A percentile compares a stretch with the other conserved stretches of the same genome.
These are phyloP conservation scores for Bambusicola thoracicus DNA, from an alignment of 2,113 vertebrate species.

Conservation along the genomic window DNA sequence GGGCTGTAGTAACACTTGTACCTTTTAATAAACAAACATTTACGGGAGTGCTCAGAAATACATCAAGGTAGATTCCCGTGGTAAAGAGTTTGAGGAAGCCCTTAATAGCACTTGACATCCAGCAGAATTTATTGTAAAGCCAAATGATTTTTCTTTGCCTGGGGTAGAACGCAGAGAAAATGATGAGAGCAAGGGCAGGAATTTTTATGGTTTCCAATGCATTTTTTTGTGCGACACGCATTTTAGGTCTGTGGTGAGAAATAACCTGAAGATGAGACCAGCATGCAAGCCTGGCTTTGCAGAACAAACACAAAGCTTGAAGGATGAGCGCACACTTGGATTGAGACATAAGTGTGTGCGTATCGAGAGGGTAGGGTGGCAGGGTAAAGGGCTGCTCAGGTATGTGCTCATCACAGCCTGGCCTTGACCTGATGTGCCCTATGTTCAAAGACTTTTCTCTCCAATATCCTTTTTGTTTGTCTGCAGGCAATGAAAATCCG, in stretches of 20 bases:
- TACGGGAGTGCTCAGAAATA: background rate
- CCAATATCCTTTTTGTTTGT: background rate
- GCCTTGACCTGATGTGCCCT: fast-evolving
- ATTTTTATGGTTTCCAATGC: background rate
- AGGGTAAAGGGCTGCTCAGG: fast-evolving
- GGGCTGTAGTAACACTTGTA: constrained; percentile 42
- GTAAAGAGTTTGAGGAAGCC: constrained; percentile 21
- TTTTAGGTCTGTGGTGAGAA: background rate
- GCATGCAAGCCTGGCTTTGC: background rate
- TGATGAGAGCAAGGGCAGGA: background rate
- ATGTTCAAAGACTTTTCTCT: background rate
- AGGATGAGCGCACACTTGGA: fast-evolving
- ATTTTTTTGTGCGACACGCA: background rate
- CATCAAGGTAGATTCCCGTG: background rate
- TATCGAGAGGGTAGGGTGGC: fast-evolving
- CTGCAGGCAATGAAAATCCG: background rate
- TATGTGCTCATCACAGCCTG: fast-evolving
- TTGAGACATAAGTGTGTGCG: background rate
- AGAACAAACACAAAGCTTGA: background rate
- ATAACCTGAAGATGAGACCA: background rate
- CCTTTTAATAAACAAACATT: constrained; percentile 50
- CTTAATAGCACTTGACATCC: constrained; percentile 13
- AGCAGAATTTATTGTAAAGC: constrained; percentile 30
- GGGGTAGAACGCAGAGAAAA: background rate
- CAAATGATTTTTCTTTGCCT: constrained; percentile 43